Percentiles rank a stretch among this genome's conserved stretches.
phyloP scores from a whole-genome alignment of 2,888 invertebrate species.

The Catocala sponsa region DNA sequence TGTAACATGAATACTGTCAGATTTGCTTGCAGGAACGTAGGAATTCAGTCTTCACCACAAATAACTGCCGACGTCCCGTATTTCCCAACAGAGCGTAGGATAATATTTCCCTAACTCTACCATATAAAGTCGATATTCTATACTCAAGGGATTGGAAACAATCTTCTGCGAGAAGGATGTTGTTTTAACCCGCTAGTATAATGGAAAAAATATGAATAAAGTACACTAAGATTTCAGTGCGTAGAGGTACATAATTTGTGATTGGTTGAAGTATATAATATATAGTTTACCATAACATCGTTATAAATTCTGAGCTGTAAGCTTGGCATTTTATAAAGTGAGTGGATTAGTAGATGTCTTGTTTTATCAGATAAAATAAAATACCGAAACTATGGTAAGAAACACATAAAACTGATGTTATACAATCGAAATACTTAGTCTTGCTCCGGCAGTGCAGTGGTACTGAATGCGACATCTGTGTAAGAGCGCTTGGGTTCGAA shows the following conservation, averaged over 20 bases:
- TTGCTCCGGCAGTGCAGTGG: too few species aligned
- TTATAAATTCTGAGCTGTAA: too few species aligned
- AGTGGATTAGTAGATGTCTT: too few species aligned
- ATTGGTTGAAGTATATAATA: background rate
- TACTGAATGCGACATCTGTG: too few species aligned
- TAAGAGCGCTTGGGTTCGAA: too few species aligned
- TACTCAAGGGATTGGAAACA: slow-evolving; percentile 41
- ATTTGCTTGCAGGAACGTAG: slow-evolving; percentile 19
- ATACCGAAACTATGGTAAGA: too few species aligned
- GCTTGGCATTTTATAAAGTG: too few species aligned
- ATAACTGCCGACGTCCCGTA: slow-evolving; percentile 37
- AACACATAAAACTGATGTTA: too few species aligned
- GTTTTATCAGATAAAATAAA: too few species aligned
- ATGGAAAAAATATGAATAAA: slow-evolving; percentile 43
- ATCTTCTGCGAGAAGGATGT: slow-evolving; percentile 41
- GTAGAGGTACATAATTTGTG: background rate
- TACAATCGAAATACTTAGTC: too few species aligned
- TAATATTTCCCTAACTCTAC: slow-evolving; percentile 48
- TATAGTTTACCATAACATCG: background rate
- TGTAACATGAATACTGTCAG: slow-evolving; percentile 13
- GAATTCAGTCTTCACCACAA: slow-evolving; percentile 30
- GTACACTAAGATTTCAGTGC: background rate
- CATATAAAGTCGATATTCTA: slow-evolving; percentile 43
- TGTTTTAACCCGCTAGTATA: slow-evolving; percentile 33
- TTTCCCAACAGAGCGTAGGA: slow-evolving; percentile 47